Evolutionary conservation across 2,797 vertebrate species (phyloP).

Genomic region (Emys orbicularis): DNA sequence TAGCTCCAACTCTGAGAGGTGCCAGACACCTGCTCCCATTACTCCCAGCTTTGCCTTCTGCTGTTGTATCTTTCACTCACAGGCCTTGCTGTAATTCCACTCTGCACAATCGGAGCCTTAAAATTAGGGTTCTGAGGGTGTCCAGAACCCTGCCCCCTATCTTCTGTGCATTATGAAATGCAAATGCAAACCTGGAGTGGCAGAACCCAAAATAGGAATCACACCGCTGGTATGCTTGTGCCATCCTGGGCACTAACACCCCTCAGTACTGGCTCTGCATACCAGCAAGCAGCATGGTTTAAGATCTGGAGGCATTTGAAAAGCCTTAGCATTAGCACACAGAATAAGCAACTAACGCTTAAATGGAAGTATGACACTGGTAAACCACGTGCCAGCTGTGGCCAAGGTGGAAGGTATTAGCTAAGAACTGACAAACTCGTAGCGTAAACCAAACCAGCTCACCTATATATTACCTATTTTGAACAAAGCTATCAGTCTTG

Average conservation of each 20-base stretch:
- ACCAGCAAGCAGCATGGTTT: neutral
- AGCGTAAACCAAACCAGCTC: neutral
- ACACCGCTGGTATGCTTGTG: conserved; percentile 48
- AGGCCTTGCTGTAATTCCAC: conserved; percentile 64
- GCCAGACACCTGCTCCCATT: conserved; percentile 83
- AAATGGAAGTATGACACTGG: neutral
- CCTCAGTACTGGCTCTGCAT: neutral
- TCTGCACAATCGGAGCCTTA: conserved; percentile 25
- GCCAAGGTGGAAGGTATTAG: neutral
- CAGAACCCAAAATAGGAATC: conserved; percentile 5
- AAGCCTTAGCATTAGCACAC: neutral
- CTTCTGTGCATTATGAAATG: conserved; percentile 1
- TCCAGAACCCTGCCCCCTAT: neutral
- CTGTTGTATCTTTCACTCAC: conserved; percentile 53
- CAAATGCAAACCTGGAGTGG: conserved; percentile 17
- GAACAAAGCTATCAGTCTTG: neutral
- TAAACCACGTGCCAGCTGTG: neutral
- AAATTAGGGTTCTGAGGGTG: conserved; percentile 26
- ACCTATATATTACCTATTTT: neutral
- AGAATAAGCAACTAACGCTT: neutral
- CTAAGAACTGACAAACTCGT: neutral
- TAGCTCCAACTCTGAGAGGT: conserved; percentile 70
- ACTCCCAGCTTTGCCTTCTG: conserved; percentile 74
- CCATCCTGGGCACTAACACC: neutral
- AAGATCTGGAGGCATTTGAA: neutral